Evolutionary conservation across 2,113 vertebrate species (phyloP), one percentile per base, ranked within the genome.

Genomic region (Campylomormyrus tamandua): DNA sequence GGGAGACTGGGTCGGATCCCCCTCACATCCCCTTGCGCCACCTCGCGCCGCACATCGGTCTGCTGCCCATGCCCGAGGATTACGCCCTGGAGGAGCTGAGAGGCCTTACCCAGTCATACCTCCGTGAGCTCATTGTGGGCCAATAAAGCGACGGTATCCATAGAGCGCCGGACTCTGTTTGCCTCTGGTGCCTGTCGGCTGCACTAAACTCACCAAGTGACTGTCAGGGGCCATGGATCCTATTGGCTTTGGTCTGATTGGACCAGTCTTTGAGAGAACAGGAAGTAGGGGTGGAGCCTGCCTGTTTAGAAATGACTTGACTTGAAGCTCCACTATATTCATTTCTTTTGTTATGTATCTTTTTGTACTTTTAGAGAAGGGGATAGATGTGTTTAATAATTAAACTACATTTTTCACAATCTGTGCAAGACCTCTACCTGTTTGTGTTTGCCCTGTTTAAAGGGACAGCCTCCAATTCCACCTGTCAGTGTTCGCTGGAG

Each of bases 51-150:
- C 97, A 97, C 94, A 94, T 99, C 5, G 96, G 96, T 1, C 96
- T 96, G 2, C 96, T 99, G 53, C 97, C 98, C 4, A 97, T 99
- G 98, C 98, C 98, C 0, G 98, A 99, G 93, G 98, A 99, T 94
- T 99, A 99, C 3, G 96, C 97, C 45, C 93, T 99, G 94, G 98
- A 99, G 92, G 98, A 99, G 92, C 97, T 99, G 17, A 95, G 98
- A 0, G 94, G 96, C 83, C 97, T 99, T 91, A 98, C 97, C 0
- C 97, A 98, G 94, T 96, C 97, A 0, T 99, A 99, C 95, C 95
- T 98, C 6, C 93, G 94, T 0, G 97, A 99, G 95, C 96, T 98
- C 88, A 94, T 96, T 0, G 91, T 97, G 87, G 93, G 96, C 58
- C 96, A 96, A 24, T 97, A 95, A 96, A 86, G 80, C 31, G 19